Base-by-base conservation (phyloP, 2,888 invertebrate genomes). In the Heteromurus nitidus region DNA sequence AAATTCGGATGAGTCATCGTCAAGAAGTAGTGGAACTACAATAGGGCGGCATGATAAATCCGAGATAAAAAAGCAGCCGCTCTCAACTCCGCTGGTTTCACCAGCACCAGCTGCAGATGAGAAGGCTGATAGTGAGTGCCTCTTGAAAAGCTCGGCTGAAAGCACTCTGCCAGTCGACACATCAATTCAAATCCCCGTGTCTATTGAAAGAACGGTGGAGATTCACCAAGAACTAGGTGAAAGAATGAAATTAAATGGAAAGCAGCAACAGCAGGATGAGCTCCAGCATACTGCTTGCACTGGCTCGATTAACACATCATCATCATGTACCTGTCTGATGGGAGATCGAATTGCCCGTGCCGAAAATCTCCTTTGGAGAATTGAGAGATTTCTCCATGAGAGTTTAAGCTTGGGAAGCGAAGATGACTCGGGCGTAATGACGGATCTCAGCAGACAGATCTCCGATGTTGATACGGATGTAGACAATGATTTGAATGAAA, bases 381-480 rank as follows among this genome's bases (percentile, higher is more conserved):
- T 87, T 30, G 86, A 87, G 47, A 68, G 85, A 31, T 86, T 86
- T 69, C 85, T 87, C 24, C 86, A 87, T 60, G 86, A 88, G 82
- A 87, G 85, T 58, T 80, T 87, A 50, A 85, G 85, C 67, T 62
- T 86, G 20, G 87, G 87, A 2, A 93, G 93, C 87, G 93, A 93
- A 87, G 91, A 91, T 36, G 93, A 93, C 88, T 93, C 93, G 0
- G 94, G 93, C 0, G 93, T 94, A 0, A 86, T 86, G 85, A 93
- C 93, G 0, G 93, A 94, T 88, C 91, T 93, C 89, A 93, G 93
- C 85, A 90, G 93, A 72, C 92, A 92, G 83, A 91, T 93, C 83
- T 93, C 93, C 0, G 93, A 93, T 87, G 92, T 91, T 1, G 93
- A 93, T 84, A 87, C 87, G 20, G 88, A 88, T 72, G 82, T 92